Evolutionary conservation across 2,113 vertebrate species (phyloP), one percentile per base, ranked within the genome.

Genomic region (Chaetorhynchus papuensis): DNA sequence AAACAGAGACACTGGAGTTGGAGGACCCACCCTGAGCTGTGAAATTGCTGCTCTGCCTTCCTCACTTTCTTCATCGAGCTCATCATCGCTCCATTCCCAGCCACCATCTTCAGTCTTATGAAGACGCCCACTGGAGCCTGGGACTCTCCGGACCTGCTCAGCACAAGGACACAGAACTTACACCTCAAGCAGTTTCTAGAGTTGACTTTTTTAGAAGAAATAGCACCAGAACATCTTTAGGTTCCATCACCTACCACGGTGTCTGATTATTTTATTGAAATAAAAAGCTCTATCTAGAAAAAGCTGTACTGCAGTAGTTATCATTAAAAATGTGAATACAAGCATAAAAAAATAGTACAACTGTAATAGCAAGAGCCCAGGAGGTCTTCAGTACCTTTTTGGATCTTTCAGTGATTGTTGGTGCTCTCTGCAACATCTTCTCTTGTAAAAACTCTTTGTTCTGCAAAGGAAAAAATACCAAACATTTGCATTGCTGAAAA

Each of bases 61-160:
- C 93, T 99, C 99, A 6, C 99, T 99, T 94, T 99, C 99, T 96
- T 99, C 99, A 66, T 99, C 99, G 52, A 99, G 97, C 74, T 99
- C 99, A 17, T 99, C 99, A 15, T 99, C 99, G 5, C 99, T 99
- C 99, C 99, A 99, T 75, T 99, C 99, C 99, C 99, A 99, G 90
- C 99, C 99, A 2, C 99, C 99, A 18, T 99, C 99, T 95, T 99
- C 99, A 1, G 99, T 99, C 97, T 99, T 99, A 94, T 99, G 99
- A 69, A 99, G 98, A 64, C 99, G 99, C 31, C 99, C 99, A 2
- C 99, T 99, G 95, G 99, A 99, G 18, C 99, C 99, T 9, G 99
- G 99, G 28, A 99, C 99, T 74, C 99, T 97, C 65, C 99, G 98
- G 69, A 99, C 99, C 99, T 99, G 95, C 42, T 63, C 96, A 78